Conservation (phyloP, 2,888 invertebrate species). For the Villa cingulata region DNA sequence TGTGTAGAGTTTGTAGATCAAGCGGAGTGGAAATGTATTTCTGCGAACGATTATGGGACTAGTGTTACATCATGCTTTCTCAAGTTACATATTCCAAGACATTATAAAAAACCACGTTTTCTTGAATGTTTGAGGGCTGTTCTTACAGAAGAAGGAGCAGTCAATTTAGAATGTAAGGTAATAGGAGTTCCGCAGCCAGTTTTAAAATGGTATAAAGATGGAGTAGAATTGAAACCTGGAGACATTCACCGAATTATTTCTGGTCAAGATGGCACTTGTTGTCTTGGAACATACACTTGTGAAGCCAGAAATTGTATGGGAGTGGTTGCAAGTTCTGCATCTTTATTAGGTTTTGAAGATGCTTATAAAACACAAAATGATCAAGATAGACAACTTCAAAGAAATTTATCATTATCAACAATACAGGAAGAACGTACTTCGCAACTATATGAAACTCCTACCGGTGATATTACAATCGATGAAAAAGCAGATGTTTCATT, state of each 20-base stretch:
- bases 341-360: slow-evolving; percentile 76
- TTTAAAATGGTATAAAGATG: slow-evolving; percentile 89
- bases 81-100: slow-evolving; percentile 70
- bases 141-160: slow-evolving; percentile 73
- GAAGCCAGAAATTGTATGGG: slow-evolving; percentile 89
- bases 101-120: slow-evolving; percentile 79
- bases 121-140: slow-evolving; percentile 74
- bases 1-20: slow-evolving; percentile 70
- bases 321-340: slow-evolving; percentile 74
- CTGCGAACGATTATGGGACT: slow-evolving; percentile 77
- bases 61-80: slow-evolving; percentile 78
- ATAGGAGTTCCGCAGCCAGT: slow-evolving; percentile 81
- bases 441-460: slow-evolving; percentile 71
- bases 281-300: slow-evolving; percentile 80
- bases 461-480: slow-evolving; percentile 63
- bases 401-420: slow-evolving; percentile 75
- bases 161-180: slow-evolving; percentile 84
- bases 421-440: slow-evolving; percentile 85
- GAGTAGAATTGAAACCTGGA: slow-evolving; percentile 74
- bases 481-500: slow-evolving; percentile 79
- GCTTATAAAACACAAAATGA: slow-evolving; percentile 42
- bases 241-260: slow-evolving; percentile 85
- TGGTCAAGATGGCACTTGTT: slow-evolving; percentile 80
- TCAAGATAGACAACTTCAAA: slow-evolving; percentile 36
- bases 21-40: slow-evolving; percentile 86